phyloP scores from a whole-genome alignment of 2,797 vertebrate species.

The Tachyglossus aculeatus region DNA sequence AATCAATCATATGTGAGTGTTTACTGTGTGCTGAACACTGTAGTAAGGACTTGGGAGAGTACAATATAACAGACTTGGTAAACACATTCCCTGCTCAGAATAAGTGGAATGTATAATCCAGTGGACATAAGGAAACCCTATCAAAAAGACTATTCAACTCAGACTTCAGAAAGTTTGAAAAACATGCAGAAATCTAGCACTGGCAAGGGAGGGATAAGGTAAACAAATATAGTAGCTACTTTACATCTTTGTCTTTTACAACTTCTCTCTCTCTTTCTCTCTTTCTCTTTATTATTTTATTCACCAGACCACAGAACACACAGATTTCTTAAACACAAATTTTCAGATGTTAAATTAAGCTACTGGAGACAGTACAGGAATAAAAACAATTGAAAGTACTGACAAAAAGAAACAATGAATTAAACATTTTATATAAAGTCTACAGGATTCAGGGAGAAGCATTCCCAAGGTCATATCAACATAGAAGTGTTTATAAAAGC shows the following conservation, averaged over 20 bases:
- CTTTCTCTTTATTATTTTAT: conserved; percentile 24
- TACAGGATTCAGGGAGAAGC: conserved; percentile 29
- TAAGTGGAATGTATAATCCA: too few species aligned
- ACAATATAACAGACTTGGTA: too few species aligned
- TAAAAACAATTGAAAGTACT: conserved; percentile 13
- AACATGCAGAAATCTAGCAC: too few species aligned
- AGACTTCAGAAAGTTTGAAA: too few species aligned
- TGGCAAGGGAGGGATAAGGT: too few species aligned
- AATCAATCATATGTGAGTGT: too few species aligned
- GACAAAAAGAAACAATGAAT: conserved; percentile 31
- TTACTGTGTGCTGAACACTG: too few species aligned
- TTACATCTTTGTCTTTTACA: not conserved
- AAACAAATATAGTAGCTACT: not conserved
- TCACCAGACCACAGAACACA: conserved; percentile 13
- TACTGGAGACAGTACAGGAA: conserved; percentile 17
- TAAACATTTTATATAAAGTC: conserved; percentile 15
- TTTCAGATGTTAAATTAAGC: conserved; percentile 32
- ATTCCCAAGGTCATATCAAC: conserved; percentile 4
- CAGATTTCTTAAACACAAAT: conserved; percentile 15
- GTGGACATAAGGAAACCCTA: too few species aligned
- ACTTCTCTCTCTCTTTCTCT: too few species aligned
- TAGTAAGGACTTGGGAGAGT: too few species aligned
- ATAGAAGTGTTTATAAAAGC: not conserved
- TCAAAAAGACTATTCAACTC: too few species aligned
- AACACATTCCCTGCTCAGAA: too few species aligned